Evolutionary conservation across 2,113 vertebrate species (phyloP).

Genomic region (Hippocampus mohnikei): DNA sequence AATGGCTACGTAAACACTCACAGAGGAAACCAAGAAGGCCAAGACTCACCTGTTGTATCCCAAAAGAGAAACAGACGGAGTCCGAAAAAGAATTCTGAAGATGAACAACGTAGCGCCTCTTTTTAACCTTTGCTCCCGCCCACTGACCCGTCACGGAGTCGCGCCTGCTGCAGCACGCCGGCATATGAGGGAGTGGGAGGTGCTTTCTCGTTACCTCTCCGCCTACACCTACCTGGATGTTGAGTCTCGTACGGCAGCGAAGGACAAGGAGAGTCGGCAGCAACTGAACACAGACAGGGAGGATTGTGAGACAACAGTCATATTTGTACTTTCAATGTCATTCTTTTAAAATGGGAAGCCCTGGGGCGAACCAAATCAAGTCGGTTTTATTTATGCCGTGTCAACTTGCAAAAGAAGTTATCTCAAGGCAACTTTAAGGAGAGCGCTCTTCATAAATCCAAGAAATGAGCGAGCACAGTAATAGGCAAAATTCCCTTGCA

Average conservation of each 20-base stretch:
- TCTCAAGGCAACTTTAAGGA: not conserved
- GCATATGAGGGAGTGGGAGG: not conserved
- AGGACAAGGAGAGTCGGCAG: too few species aligned
- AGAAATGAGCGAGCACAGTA: too few species aligned
- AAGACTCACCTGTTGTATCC: not conserved
- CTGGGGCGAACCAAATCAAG: too few species aligned
- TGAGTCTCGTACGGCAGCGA: not conserved
- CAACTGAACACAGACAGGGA: not conserved
- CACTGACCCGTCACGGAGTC: not conserved
- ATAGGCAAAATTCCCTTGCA: too few species aligned
- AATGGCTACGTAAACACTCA: not conserved
- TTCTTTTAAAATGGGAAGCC: too few species aligned
- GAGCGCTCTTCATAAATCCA: too few species aligned
- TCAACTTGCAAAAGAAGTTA: not conserved
- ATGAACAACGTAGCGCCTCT: not conserved
- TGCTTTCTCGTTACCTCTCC: not conserved
- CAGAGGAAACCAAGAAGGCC: not conserved
- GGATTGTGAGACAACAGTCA: too few species aligned
- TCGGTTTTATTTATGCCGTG: too few species aligned
- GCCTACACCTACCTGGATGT: not conserved
- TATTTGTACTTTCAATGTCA: too few species aligned
- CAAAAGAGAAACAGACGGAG: not conserved
- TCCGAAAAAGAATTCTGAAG: not conserved
- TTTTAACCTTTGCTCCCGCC: not conserved
- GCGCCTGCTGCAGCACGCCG: not conserved